These are phyloP conservation scores for Tapirus terrestris DNA, from an alignment of 2,113 vertebrate species.

Conservation along the genomic window DNA sequence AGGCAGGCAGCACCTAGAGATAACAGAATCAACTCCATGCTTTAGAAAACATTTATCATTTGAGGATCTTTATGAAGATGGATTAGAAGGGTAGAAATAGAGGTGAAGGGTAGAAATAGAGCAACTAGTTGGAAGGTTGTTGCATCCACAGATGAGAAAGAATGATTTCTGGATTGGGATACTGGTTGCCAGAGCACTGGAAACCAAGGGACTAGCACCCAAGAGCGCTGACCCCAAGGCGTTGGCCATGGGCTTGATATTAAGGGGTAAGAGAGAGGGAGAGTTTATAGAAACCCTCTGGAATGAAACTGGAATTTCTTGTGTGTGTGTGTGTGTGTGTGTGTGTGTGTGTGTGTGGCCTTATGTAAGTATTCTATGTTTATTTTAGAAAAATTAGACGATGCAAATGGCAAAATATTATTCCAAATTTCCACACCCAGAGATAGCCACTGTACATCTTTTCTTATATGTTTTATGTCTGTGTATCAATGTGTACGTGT, in stretches of 20 bases:
- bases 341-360: background rate
- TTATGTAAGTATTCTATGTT: background rate
- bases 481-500: background rate
- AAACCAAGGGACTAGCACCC: background rate
- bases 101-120: background rate
- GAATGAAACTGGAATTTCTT: background rate
- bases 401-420: background rate
- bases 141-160: background rate
- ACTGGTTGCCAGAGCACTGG: background rate
- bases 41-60: background rate
- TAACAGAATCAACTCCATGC: background rate
- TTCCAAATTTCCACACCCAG: background rate
- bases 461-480: background rate
- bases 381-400: conserved; percentile 3
- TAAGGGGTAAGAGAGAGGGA: background rate
- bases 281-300: background rate
- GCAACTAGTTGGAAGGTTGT: background rate
- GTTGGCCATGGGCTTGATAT: background rate
- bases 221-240: background rate
- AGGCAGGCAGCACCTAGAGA: background rate
- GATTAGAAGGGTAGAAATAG: background rate
- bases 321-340: background rate
- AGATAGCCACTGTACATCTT: background rate
- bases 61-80: background rate
- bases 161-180: background rate